Evolutionary conservation across 1,140 invertebrate species (phyloP), one percentile per base, ranked within the genome.

Genomic region (Telenomus remus): DNA sequence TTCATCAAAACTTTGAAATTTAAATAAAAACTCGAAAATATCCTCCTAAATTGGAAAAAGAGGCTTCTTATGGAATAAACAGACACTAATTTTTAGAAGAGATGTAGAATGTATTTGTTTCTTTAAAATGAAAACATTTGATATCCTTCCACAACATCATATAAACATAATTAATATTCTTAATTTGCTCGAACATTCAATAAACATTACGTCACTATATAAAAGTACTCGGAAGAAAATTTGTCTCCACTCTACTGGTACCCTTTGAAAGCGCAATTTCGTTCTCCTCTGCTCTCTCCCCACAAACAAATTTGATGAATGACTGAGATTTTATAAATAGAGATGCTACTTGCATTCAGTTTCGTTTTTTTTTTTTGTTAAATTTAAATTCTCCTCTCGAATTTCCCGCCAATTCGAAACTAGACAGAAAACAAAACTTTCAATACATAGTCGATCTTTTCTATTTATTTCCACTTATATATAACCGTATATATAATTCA

Each of bases 401-500:
- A 39, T 39, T 11, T 39, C 19, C 19, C 19, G 19, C 19, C 19
- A 27, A 1, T 3, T 27, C 6, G 19, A 27, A 27, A 27, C 19
- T 3, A 27, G 19, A 27, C 1, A 27, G 6, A 27, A 27, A 27
- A 27, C 19, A 27, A 27, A 27, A 27, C 19, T 27, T 27, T 27
- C 19, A 27, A 63, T 85, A 84, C 82, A 84, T 83, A 79, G 76
- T 84, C 77, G 75, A 78, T 84, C 71, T 70, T 79, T 71, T 81
- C 55, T 72, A 27, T 69, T 76, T 80, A 81, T 80, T 81, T 82
- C 77, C 68, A 81, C 78, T 80, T 81, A 80, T 64, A 65, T 65
- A 66, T 76, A 64, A 68, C 53, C 39, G 54, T 56, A 50, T 77
- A 51, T 74, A 78, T 79, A 65, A 44, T 64, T 61, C 65, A 59